Base-by-base conservation (phyloP, 1,140 invertebrate genomes). In the Antheraea pernyi region DNA sequence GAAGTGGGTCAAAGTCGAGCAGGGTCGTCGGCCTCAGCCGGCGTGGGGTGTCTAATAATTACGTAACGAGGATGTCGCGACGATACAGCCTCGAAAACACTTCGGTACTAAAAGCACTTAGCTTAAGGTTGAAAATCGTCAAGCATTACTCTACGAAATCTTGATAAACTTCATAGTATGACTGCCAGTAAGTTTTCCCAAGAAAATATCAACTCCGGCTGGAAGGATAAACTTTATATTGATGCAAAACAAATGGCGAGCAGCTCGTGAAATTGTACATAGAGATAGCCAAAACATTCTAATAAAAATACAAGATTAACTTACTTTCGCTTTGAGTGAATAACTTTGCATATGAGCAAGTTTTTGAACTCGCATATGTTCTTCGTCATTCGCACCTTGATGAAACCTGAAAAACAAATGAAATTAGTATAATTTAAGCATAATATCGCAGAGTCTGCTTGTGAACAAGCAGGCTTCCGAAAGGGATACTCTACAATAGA, bases 1-100 rank as follows among this genome's bases (percentile, higher is more conserved):
- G 81, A 91, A 91, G 80, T 91, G 80, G 88, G 88, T 91, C 88
- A 91, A 91, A 91, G 88, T 91, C 88, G 84, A 77, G 77, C 67
- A 79, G 77, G 88, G 88, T 89, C 88, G 81, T 75, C 81, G 88
- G 46, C 82, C 88, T 71, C 62, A 69, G 72, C 42, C 68, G 62
- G 69, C 70, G 76, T 75, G 75, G 79, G 70, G 71, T 71, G 81
- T 86, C 85, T 86, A 77, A 80, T 91, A 91, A 91, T 91, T 91
- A 88, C 82, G 78, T 83, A 85, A 86, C 82, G 72, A 78, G 74
- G 72, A 73, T 76, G 79, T 81, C 82, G 78, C 78, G 77, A 73
- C 72, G 70, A 68, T 19, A 19, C 69, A 59, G 9, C 37, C 73
- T 68, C 65, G 37, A 76, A 60, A 59, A 64, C 63, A 69, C 69